A percentile compares a stretch with the other conserved stretches of the same genome.
phyloP scores from a whole-genome alignment of 2,113 vertebrate genomes.

The Peromyscus californicus region DNA sequence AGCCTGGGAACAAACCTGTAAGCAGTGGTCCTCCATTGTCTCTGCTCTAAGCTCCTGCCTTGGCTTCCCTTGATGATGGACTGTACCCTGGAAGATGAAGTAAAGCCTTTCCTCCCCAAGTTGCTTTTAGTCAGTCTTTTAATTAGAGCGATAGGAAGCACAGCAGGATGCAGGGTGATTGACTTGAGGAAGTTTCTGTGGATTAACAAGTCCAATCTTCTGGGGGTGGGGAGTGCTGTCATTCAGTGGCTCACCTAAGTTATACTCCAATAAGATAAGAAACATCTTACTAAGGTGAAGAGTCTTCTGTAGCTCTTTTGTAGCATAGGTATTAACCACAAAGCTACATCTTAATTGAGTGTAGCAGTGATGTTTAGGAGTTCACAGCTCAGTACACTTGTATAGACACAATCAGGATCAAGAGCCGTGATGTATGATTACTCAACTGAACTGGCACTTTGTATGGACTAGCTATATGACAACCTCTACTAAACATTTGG shows the following conservation, averaged over 20 bases:
- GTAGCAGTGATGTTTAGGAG: background rate
- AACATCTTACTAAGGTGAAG: accelerated
- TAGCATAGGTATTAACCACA: no score
- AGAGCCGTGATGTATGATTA: background rate
- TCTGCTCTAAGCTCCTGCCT: background rate
- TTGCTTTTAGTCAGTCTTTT: background rate
- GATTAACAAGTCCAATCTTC: accelerated
- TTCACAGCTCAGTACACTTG: background rate
- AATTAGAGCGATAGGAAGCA: background rate
- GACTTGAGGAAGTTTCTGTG: background rate
- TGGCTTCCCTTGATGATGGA: background rate
- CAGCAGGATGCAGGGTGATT: background rate
- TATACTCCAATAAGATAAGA: background rate
- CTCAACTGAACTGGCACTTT: background rate
- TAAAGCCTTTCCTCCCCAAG: background rate
- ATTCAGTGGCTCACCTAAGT: accelerated
- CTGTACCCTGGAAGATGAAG: background rate
- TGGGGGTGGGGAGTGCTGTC: background rate
- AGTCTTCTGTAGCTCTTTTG: accelerated
- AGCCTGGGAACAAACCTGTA: background rate
- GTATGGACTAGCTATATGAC: background rate
- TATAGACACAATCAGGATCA: background rate
- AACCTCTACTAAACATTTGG: background rate
- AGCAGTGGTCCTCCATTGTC: background rate
- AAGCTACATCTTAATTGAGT: background rate